These are phyloP conservation scores for Cariama cristata DNA, from an alignment of 2,113 vertebrate species.

Conservation along the genomic window DNA sequence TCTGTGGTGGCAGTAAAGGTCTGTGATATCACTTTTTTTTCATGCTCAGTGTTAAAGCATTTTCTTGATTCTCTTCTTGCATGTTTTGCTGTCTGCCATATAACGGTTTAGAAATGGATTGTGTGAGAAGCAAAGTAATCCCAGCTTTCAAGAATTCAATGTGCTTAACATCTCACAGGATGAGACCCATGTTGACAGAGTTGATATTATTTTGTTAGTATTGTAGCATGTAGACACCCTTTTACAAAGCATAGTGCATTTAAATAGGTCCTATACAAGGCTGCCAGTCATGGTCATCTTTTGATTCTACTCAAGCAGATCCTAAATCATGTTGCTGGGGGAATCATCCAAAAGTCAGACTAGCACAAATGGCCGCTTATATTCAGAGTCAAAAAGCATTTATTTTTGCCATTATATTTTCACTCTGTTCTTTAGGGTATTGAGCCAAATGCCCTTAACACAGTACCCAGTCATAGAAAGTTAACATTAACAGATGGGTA, in stretches of 20 bases:
- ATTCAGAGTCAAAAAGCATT: neutral
- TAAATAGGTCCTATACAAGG: neutral
- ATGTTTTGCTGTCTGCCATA: neutral
- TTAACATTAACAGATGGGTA: neutral
- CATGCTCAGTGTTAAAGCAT: neutral
- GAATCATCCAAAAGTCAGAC: neutral
- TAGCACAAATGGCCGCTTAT: neutral
- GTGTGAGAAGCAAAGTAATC: neutral
- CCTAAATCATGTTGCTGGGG: neutral
- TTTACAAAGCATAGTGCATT: neutral
- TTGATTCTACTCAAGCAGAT: neutral
- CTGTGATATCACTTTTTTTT: neutral
- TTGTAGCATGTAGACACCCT: neutral
- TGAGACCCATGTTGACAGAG: neutral
- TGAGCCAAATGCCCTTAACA: neutral
- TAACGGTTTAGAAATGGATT: neutral
- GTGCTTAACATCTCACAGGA: neutral
- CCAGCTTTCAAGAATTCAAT: neutral
- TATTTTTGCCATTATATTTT: neutral
- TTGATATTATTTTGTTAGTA: neutral
- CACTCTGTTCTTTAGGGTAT: neutral
- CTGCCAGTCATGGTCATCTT: neutral
- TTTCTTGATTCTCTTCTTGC: neutral
- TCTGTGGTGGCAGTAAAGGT: slow-evolving; percentile 84
- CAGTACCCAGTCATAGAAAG: neutral